A percentile compares a stretch with the other conserved stretches of the same genome.
Evolutionary conservation across 2,113 vertebrate species (phyloP).

Genomic region (Callithrix jacchus): DNA sequence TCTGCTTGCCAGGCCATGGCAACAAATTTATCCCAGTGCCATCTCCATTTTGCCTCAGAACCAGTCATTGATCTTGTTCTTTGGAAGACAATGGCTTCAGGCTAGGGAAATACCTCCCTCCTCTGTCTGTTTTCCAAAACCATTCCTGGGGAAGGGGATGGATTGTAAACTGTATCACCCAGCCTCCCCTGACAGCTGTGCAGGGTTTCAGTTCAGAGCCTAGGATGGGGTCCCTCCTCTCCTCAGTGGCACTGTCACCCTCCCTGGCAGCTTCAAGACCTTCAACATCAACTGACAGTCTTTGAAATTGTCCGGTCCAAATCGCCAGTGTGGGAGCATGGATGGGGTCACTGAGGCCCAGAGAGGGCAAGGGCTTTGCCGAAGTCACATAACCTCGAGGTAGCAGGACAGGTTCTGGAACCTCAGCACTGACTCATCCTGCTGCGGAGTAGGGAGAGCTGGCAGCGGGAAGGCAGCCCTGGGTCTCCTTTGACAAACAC

Average conservation of each 20-base stretch:
- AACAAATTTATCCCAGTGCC: background rate
- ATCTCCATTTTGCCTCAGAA: background rate
- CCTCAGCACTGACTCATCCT: background rate
- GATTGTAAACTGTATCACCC: background rate
- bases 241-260: background rate
- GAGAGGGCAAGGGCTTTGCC: background rate
- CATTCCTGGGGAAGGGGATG: background rate
- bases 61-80: background rate
- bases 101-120: background rate
- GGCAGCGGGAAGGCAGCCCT: background rate
- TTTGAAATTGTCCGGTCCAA: background rate
- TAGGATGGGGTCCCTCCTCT: background rate
- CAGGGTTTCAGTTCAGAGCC: background rate
- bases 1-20: background rate
- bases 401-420: background rate
- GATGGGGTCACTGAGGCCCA: background rate
- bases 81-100: background rate
- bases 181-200: background rate
- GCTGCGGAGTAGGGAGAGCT: background rate
- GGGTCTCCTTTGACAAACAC: constrained; percentile 73
- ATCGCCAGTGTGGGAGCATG: background rate
- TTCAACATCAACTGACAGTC: background rate
- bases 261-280: background rate
- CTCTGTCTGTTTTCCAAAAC: background rate
- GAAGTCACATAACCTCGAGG: background rate